phyloP scores from a whole-genome alignment of 1,140 invertebrate species.

The Archivesica marissinica region DNA sequence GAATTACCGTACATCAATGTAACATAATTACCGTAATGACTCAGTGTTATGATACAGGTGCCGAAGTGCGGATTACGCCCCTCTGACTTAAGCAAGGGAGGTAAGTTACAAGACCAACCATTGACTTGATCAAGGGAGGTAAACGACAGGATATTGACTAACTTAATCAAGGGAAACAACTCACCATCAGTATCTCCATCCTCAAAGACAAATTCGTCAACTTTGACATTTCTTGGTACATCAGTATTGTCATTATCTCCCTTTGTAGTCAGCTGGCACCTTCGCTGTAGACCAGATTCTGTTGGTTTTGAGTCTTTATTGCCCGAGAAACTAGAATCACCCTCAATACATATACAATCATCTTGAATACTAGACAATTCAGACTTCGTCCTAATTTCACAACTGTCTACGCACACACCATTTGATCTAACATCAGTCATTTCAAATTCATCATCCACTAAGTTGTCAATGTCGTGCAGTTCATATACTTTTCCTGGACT shows the following conservation, averaged over 20 bases:
- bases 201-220: background rate
- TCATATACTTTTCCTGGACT: background rate
- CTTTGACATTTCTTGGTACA: background rate
- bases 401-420: background rate
- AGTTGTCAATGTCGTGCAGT: background rate
- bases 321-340: background rate
- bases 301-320: background rate
- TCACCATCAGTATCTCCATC: slow-evolving; percentile 8
- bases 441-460: background rate
- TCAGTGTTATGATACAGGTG: no score
- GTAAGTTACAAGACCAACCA: no score
- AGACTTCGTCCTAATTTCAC: background rate
- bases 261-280: background rate
- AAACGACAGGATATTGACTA: no score
- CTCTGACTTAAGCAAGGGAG: no score
- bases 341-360: no score
- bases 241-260: slow-evolving; percentile 11
- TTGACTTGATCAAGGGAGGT: no score
- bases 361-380: background rate
- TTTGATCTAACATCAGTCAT: background rate
- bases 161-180: background rate
- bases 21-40: no score
- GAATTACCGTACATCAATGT: no score
- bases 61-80: no score
- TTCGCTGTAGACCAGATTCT: background rate